These are phyloP conservation scores for Irena cyanogastra DNA, from an alignment of 2,113 vertebrate species.

Conservation along the genomic window DNA sequence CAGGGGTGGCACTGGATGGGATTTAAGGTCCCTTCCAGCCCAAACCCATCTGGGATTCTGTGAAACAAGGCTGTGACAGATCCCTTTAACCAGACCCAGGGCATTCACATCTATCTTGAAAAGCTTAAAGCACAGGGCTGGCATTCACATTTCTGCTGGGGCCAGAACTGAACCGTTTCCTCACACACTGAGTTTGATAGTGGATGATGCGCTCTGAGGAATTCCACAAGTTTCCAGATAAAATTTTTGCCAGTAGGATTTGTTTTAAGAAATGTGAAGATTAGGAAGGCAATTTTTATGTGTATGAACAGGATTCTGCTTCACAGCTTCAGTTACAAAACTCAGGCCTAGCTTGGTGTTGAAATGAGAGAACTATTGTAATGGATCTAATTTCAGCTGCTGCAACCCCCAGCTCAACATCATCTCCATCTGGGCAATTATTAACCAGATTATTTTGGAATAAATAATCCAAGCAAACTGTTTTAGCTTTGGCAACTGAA, in stretches of 20 bases:
- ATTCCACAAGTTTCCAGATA: neutral
- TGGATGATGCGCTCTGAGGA: neutral
- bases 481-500: neutral
- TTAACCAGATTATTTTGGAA: neutral
- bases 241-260: neutral
- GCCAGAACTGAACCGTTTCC: neutral
- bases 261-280: neutral
- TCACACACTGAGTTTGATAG: accelerated
- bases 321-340: neutral
- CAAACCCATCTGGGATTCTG: accelerated
- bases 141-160: neutral
- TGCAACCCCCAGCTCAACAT: neutral
- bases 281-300: neutral
- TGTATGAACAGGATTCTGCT: neutral
- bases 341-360: neutral
- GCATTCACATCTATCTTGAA: neutral
- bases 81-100: neutral
- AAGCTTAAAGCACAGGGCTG: neutral
- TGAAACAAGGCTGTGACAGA: neutral
- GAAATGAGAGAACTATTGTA: neutral
- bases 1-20: neutral
- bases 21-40: accelerated
- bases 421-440: neutral
- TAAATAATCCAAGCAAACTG: neutral
- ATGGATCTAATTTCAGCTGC: neutral